Evolutionary conservation across 2,797 vertebrate species (phyloP).

Genomic region (Salmo trutta): DNA sequence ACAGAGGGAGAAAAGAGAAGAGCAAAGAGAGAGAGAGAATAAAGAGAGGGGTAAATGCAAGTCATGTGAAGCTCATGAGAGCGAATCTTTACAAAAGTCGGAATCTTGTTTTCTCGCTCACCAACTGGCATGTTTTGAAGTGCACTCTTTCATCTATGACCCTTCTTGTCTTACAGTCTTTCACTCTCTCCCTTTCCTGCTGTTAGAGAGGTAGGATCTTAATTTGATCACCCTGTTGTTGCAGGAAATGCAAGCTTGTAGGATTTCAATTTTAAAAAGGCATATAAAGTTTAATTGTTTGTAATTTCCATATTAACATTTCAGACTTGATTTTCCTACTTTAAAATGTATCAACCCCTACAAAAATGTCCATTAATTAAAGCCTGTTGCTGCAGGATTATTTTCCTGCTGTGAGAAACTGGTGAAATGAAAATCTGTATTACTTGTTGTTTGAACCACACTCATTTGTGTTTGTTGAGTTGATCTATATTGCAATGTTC

Average conservation of each 20-base stretch:
- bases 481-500: not conserved
- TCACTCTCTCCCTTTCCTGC: constrained; percentile 8
- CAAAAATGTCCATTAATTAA: no score
- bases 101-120: constrained; percentile 53
- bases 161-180: constrained; percentile 8
- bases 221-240: no score
- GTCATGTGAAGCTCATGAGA: constrained; percentile 81
- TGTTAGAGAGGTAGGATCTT: not conserved
- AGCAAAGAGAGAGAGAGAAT: not conserved
- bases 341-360: no score
- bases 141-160: not conserved
- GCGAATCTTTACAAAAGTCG: constrained; percentile 45
- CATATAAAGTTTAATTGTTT: no score
- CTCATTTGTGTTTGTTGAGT: not conserved
- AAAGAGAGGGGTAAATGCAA: constrained; percentile 66
- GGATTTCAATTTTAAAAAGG: no score
- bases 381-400: no score
- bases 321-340: no score
- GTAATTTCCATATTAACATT: no score
- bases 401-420: no score
- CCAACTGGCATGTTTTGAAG: constrained; percentile 40
- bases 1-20: constrained; percentile 21
- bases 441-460: not conserved
- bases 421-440: no score
- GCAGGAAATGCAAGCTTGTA: no score